These are phyloP conservation scores for Neodontobutis hainanensis DNA, from an alignment of 2,113 vertebrate species.

Conservation along the genomic window DNA sequence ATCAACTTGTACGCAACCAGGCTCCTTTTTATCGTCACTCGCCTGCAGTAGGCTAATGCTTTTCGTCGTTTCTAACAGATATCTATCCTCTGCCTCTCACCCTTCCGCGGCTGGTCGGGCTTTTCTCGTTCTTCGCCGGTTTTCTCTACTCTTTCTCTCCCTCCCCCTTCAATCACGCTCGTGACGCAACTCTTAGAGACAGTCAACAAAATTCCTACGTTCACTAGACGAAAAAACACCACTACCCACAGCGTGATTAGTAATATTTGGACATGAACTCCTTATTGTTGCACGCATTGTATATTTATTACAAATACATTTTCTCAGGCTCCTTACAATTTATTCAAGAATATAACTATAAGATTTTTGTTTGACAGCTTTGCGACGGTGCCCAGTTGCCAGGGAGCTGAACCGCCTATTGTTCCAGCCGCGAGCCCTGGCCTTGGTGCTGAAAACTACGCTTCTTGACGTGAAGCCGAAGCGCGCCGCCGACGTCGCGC, in stretches of 20 bases:
- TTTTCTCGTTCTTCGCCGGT: conserved; percentile 66
- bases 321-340: too few species aligned
- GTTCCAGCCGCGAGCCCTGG: conserved; percentile 80
- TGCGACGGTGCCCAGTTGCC: conserved; percentile 50
- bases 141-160: conserved; percentile 48
- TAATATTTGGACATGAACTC: too few species aligned
- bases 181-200: conserved; percentile 73
- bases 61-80: neutral
- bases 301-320: too few species aligned
- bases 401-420: conserved; percentile 70
- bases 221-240: neutral
- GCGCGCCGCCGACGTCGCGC: conserved; percentile 53
- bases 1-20: too few species aligned
- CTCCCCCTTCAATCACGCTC: conserved; percentile 41
- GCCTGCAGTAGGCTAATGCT: neutral
- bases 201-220: conserved; percentile 24
- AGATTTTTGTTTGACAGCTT: conserved; percentile 17
- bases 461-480: conserved; percentile 48
- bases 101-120: conserved; percentile 36
- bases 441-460: conserved; percentile 81
- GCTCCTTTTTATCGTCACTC: neutral
- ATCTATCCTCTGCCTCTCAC: conserved; percentile 32
- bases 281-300: too few species aligned
- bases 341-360: neutral
- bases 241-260: fast-evolving